phyloP scores from a whole-genome alignment of 2,888 invertebrate species.

The Microdon myrmicae region DNA sequence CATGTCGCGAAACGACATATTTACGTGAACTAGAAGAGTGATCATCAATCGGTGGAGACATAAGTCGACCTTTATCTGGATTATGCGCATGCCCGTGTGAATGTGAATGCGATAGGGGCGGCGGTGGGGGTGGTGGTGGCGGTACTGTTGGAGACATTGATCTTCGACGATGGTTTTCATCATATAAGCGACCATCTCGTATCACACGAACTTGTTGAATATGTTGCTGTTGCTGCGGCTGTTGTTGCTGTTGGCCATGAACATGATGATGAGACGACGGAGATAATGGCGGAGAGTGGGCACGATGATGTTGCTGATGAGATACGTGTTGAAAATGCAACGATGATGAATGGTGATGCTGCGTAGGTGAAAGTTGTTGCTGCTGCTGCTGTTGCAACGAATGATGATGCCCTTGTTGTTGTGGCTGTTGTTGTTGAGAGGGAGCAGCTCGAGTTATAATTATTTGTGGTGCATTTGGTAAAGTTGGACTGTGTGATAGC shows the following conservation, averaged over 20 bases:
- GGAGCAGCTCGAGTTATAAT: conserved; percentile 61
- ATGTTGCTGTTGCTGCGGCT: conserved; percentile 28
- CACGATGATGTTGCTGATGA: conserved; percentile 43
- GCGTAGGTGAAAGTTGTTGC: conserved; percentile 60
- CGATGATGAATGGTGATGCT: conserved; percentile 55
- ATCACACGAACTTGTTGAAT: conserved; percentile 66
- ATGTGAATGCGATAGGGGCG: conserved; percentile 27
- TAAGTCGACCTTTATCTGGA: conserved; percentile 39
- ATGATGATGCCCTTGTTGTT: conserved; percentile 40
- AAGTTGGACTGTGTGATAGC: conserved; percentile 41
- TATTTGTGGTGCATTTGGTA: conserved; percentile 58
- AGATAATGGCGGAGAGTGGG: conserved; percentile 46
- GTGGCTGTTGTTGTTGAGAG: conserved; percentile 41
- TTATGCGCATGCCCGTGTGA: conserved; percentile 42
- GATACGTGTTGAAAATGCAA: conserved; percentile 29
- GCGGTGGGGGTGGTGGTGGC: conserved; percentile 33
- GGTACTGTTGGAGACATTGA: conserved; percentile 43
- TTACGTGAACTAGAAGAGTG: conserved; percentile 59
- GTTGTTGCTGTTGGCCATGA: conserved; percentile 52
- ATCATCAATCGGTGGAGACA: conserved; percentile 40
- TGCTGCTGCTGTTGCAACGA: conserved; percentile 59
- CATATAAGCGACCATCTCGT: conserved; percentile 65
- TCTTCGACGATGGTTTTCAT: conserved; percentile 56
- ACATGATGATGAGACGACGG: conserved; percentile 53
- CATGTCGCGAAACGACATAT: conserved; percentile 63